Evolutionary conservation across 2,888 invertebrate genomes (phyloP).

Genomic region (Tenthredo scrophulariae): DNA sequence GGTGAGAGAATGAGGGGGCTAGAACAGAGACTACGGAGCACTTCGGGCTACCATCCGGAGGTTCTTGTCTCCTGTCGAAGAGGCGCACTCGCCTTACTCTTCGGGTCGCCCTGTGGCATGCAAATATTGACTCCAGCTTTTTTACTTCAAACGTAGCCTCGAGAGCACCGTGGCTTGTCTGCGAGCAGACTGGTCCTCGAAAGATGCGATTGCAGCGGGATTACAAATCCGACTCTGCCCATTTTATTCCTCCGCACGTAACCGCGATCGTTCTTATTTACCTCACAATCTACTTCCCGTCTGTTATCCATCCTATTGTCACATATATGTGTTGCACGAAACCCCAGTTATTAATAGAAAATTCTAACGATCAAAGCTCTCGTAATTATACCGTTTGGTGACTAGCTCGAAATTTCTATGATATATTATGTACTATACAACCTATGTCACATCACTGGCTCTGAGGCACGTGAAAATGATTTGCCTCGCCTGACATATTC

Average conservation of each 20-base stretch:
- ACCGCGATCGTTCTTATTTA: neutral
- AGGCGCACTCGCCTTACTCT: conserved; percentile 62
- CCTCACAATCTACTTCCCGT: neutral
- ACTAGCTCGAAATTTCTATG: neutral
- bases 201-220: conserved; percentile 48
- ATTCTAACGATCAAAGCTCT: neutral
- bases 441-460: conserved; percentile 10
- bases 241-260: neutral
- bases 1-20: conserved; percentile 53
- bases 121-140: conserved; percentile 74
- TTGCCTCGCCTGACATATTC: conserved; percentile 32
- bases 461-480: conserved; percentile 25
- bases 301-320: neutral
- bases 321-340: neutral
- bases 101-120: conserved; percentile 69
- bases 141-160: conserved; percentile 44
- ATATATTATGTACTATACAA: neutral
- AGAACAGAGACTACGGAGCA: conserved; percentile 42
- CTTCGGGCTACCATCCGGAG: conserved; percentile 35
- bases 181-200: conserved; percentile 40
- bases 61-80: conserved; percentile 60
- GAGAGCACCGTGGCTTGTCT: conserved; percentile 38
- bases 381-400: neutral
- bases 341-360: neutral
- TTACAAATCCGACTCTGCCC: neutral